phyloP scores from a whole-genome alignment of 2,888 invertebrate species.

The Coronaproctus castanopsis region DNA sequence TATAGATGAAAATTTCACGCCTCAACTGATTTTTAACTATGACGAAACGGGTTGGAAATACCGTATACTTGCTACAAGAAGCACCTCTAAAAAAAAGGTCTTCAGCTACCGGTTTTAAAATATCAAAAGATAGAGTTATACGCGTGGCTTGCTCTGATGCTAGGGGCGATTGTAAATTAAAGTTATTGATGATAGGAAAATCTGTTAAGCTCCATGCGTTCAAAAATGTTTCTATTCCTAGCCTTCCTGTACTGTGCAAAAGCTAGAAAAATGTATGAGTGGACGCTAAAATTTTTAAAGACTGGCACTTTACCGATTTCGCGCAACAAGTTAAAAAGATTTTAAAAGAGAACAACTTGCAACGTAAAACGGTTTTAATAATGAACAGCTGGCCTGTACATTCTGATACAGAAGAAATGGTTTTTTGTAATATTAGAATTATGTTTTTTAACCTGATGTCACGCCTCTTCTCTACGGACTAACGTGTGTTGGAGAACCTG shows the following conservation, averaged over 20 bases:
- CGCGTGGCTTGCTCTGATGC: constrained; percentile 20
- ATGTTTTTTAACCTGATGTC: too few species aligned
- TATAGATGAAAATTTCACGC: constrained; percentile 10
- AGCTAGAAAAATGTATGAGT: constrained; percentile 18
- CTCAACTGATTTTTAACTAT: constrained; percentile 20
- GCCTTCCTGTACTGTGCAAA: constrained; percentile 16
- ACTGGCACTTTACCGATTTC: too few species aligned
- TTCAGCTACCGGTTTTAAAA: constrained; percentile 20
- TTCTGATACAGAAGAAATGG: too few species aligned
- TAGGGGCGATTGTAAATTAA: constrained; percentile 18
- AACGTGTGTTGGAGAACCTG: too few species aligned
- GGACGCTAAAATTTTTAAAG: constrained; percentile 9
- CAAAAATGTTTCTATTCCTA: constrained; percentile 21
- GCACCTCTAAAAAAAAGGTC: constrained; percentile 17
- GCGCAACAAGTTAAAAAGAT: constrained; percentile 11
- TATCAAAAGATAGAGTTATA: constrained; percentile 20
- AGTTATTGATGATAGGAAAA: constrained; percentile 20
- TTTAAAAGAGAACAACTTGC: constrained; percentile 15
- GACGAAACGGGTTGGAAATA: constrained; percentile 22
- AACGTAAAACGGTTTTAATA: constrained; percentile 16
- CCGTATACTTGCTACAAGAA: constrained; percentile 19
- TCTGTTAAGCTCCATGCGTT: constrained; percentile 20
- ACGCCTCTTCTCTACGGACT: too few species aligned
- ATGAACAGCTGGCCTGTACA: constrained; percentile 15
- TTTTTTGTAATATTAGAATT: too few species aligned